Evolutionary conservation across 2,797 vertebrate species (phyloP), one percentile per base, ranked within the genome.

Genomic region (Streptopelia turtur): DNA sequence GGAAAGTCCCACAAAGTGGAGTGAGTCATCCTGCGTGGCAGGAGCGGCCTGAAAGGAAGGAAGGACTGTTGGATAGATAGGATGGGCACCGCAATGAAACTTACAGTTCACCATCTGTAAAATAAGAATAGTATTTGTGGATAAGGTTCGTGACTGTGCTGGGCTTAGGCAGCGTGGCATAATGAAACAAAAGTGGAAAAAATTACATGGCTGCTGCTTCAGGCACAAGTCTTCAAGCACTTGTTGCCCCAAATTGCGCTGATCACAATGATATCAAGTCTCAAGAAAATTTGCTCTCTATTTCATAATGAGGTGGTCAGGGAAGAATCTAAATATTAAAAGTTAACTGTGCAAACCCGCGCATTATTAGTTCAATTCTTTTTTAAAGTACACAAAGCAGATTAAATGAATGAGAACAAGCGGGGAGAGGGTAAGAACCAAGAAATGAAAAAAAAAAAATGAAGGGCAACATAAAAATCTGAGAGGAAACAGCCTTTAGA

Each of bases 401-500:
- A n/a, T 72, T 75, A 91, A 88, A 79, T 50, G 50, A 59, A 35
- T 60, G 55, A 37, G 28, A 78, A 41, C 59, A 88, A 83, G 30
- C 9, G 0, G 7, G 30, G 49, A 63, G 64, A 77, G 20, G 63
- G 49, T 71, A 89, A 75, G 47, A 89, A 77, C 69, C 82, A 81
- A 82, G 55, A 92, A 68, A 64, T 60, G n/a, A 10, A 47, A 80
- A 63, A 61, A 61, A 84, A 75, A 52, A 35, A 9, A 10, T 17
- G 9, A 78, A 95, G 94, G 75, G 15, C 57, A 50, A 60, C 69
- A 61, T 56, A 68, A 88, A 91, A 83, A 24, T 10, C 28, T 64
- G 28, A 45, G 24, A 92, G 70, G 78, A 95, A 94, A 64, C 31
- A 57, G 41, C 55, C 76, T 90, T 88, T 88, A 20, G 53, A 60